Evolutionary conservation across 2,797 vertebrate species (phyloP).

Genomic region (Macroramphosus scolopax): DNA sequence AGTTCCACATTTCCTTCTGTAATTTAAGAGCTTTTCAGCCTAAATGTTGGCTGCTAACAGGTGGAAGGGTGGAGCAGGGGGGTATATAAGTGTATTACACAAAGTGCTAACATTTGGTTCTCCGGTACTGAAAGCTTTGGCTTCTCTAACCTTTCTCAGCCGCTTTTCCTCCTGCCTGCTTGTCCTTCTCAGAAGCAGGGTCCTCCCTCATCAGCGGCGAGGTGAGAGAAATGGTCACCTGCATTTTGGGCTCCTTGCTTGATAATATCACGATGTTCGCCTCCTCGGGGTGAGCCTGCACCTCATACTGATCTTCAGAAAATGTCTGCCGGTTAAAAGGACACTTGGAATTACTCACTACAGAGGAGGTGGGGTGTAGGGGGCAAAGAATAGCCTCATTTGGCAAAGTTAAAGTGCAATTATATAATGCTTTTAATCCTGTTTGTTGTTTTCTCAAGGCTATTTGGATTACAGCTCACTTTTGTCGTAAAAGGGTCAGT

Average conservation of each 20-base stretch:
- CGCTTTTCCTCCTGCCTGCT: slow-evolving; percentile 77
- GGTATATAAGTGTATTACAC: slow-evolving; percentile 54
- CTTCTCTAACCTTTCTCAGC: slow-evolving; percentile 85
- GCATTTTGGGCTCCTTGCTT: slow-evolving; percentile 86
- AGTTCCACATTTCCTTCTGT: slow-evolving; percentile 49
- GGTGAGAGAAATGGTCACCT: slow-evolving; percentile 85
- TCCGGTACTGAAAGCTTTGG: slow-evolving; percentile 80
- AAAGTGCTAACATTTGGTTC: slow-evolving; percentile 67
- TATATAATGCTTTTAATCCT: slow-evolving; percentile 19
- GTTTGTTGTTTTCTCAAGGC: slow-evolving; percentile 10
- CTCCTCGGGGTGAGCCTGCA: slow-evolving; percentile 81
- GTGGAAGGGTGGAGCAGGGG: slow-evolving; percentile 12
- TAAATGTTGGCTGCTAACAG: slow-evolving; percentile 34
- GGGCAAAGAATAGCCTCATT: slow-evolving; percentile 38
- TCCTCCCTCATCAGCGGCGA: slow-evolving; percentile 87
- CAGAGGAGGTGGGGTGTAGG: slow-evolving; percentile 72
- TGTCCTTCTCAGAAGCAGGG: slow-evolving; percentile 74
- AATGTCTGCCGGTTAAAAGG: slow-evolving; percentile 86
- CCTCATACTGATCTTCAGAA: slow-evolving; percentile 85
- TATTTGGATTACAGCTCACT: slow-evolving; percentile 10
- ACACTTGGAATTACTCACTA: slow-evolving; percentile 82
- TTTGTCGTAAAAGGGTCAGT: background rate
- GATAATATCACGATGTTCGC: slow-evolving; percentile 84
- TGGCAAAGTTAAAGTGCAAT: slow-evolving; percentile 20
- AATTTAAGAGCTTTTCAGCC: slow-evolving; percentile 38